Evolutionary conservation across 1,140 invertebrate species (phyloP).

Genomic region (Drosophila ogumai): DNA sequence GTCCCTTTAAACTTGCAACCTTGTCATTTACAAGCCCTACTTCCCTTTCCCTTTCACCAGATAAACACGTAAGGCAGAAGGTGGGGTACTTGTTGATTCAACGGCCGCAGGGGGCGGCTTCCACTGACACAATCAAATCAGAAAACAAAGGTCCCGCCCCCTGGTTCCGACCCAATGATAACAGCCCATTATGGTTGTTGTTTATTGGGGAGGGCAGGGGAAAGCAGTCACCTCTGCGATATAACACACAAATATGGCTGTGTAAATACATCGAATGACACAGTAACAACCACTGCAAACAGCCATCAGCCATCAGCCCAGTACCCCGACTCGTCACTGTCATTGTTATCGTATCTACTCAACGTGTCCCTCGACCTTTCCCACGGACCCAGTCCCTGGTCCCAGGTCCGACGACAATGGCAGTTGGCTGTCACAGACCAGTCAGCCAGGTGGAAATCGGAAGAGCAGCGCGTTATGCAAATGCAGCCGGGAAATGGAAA

Average conservation of each 20-base stretch:
- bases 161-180: conserved; percentile 49
- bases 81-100: conserved; percentile 67
- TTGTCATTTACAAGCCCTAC: conserved; percentile 30
- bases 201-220: conserved; percentile 26
- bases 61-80: conserved; percentile 38
- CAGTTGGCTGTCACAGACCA: conserved; percentile 58
- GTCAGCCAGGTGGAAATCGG: conserved; percentile 72
- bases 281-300: conserved; percentile 36
- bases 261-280: conserved; percentile 65
- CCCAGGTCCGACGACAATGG: conserved; percentile 48
- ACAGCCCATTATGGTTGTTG: conserved; percentile 45
- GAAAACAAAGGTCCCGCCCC: conserved; percentile 47
- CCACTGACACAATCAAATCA: conserved; percentile 54
- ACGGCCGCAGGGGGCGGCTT: conserved; percentile 21
- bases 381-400: conserved; percentile 1
- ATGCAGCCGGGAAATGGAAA: conserved; percentile 60
- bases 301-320: conserved; percentile 15
- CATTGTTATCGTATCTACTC: conserved; percentile 74
- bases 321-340: conserved; percentile 57
- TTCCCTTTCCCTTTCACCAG: neutral
- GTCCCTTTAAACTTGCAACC: conserved; percentile 24
- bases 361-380: conserved; percentile 28
- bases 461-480: conserved; percentile 75
- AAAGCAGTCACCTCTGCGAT: conserved; percentile 41
- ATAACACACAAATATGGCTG: conserved; percentile 67